Conservation (phyloP, 2,113 vertebrate genomes). For the Potamarius usumacintae region DNA sequence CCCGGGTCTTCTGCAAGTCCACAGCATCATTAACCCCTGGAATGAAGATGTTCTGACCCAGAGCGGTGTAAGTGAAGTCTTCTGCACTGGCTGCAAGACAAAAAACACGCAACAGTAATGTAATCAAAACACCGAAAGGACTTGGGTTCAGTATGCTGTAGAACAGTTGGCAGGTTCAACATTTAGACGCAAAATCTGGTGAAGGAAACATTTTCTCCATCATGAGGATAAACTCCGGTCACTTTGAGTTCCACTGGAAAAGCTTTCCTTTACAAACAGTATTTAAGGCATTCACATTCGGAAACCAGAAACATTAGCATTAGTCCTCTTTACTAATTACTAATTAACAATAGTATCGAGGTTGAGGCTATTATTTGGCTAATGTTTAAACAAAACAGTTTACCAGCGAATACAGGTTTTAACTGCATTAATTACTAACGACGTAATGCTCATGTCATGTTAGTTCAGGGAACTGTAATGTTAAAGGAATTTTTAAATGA, state of each 20-base stretch:
- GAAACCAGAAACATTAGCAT: not conserved
- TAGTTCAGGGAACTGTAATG: not conserved
- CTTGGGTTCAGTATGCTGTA: not conserved
- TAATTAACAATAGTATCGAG: not conserved
- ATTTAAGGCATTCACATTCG: not conserved
- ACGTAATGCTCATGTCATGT: not conserved
- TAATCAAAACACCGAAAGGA: no score
- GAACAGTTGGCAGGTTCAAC: not conserved
- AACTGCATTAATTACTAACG: not conserved
- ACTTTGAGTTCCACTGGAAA: not conserved
- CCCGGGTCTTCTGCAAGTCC: conserved; percentile 84
- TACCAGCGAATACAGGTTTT: not conserved
- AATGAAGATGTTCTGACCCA: conserved; percentile 83
- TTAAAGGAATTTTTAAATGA: not conserved
- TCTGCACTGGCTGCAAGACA: conserved; percentile 79
- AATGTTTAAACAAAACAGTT: not conserved
- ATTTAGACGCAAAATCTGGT: not conserved
- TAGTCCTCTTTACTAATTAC: not conserved
- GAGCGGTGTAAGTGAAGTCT: conserved; percentile 84
- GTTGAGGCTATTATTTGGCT: not conserved
- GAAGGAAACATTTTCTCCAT: not conserved
- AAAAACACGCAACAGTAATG: not conserved
- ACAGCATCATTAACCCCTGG: conserved; percentile 83
- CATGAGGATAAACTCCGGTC: not conserved
- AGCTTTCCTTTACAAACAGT: not conserved